Conservation (phyloP, 2,888 invertebrate species). For the Antitype chi region DNA sequence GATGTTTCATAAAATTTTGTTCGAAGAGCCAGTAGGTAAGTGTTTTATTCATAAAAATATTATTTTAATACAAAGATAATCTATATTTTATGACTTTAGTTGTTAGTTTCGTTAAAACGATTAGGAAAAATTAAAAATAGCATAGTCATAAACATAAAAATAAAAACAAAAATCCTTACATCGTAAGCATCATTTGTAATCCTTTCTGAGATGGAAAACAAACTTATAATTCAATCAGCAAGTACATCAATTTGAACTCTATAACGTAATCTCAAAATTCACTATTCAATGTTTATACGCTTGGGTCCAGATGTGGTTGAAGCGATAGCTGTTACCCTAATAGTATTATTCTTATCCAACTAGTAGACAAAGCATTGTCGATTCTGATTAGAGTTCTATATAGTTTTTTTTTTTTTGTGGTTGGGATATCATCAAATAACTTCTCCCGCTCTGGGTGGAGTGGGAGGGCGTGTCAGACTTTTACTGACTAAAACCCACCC, state of each 20-base stretch:
- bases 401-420: too few species aligned
- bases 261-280: slow-evolving; percentile 17
- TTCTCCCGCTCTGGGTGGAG: too few species aligned
- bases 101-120: slow-evolving; percentile 4
- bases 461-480: too few species aligned
- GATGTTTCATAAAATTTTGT: too few species aligned
- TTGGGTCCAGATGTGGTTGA: slow-evolving; percentile 45
- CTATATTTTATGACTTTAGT: background rate
- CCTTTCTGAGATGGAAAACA: slow-evolving; percentile 17
- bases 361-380: background rate
- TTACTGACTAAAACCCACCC: too few species aligned
- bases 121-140: slow-evolving; percentile 30
- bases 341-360: background rate
- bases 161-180: slow-evolving; percentile 2
- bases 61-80: background rate
- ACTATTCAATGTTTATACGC: slow-evolving; percentile 41
- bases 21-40: slow-evolving; percentile 15
- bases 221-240: slow-evolving; percentile 10
- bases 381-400: background rate
- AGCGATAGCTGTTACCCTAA: slow-evolving; percentile 49
- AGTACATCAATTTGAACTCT: slow-evolving; percentile 33
- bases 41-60: background rate
- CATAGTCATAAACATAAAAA: slow-evolving; percentile 12
- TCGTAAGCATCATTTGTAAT: slow-evolving; percentile 20
- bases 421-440: too few species aligned